These are phyloP conservation scores for Promerops cafer DNA, from an alignment of 2,113 vertebrate species.

Conservation along the genomic window DNA sequence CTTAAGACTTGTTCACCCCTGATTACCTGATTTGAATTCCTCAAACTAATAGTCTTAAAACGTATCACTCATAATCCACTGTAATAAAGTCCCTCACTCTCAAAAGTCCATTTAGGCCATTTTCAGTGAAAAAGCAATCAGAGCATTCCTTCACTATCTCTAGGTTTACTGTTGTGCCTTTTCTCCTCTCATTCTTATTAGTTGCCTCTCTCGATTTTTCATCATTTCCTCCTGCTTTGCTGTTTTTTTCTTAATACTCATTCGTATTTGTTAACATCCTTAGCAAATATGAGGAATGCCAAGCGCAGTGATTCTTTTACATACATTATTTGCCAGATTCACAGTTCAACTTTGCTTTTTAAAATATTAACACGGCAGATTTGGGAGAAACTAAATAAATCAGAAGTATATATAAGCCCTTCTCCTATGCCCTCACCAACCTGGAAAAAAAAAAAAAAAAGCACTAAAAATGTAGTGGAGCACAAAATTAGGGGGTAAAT, in stretches of 20 bases:
- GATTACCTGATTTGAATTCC: neutral
- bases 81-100: neutral
- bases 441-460: neutral
- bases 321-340: neutral
- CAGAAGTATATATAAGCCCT: neutral
- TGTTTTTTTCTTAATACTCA: neutral
- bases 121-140: neutral
- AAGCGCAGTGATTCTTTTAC: neutral
- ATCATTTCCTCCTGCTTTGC: neutral
- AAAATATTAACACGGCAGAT: neutral
- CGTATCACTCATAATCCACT: neutral
- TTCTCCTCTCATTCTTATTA: neutral
- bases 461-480: neutral
- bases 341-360: neutral
- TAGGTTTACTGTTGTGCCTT: neutral
- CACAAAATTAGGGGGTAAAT: neutral
- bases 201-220: neutral
- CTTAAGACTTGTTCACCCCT: neutral
- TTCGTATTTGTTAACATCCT: neutral
- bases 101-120: neutral
- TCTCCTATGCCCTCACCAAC: neutral
- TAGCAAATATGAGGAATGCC: neutral
- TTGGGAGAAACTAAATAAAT: neutral
- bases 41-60: neutral
- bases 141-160: neutral